Evolutionary conservation across 2,888 invertebrate species (phyloP).

Genomic region (Andrena chrysosceles): DNA sequence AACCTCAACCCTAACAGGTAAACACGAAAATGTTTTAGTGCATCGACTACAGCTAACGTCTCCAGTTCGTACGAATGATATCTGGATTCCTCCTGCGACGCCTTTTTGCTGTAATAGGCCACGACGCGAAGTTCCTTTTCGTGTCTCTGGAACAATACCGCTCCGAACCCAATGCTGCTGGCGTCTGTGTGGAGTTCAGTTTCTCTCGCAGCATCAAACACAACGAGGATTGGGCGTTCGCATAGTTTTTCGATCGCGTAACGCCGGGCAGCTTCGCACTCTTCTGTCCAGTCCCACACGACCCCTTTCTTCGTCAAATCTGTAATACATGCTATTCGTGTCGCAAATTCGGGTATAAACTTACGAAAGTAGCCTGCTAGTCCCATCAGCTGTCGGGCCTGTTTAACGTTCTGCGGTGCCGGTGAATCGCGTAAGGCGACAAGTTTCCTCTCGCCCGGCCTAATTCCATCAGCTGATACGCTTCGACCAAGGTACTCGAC

Average conservation of each 20-base stretch:
- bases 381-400: background rate
- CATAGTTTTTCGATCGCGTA: background rate
- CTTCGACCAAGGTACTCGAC: background rate
- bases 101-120: constrained; percentile 10
- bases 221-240: background rate
- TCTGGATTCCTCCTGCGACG: background rate
- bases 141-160: background rate
- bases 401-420: background rate
- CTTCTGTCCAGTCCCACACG: background rate
- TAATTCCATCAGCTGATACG: background rate
- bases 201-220: background rate
- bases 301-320: background rate
- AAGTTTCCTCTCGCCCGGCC: background rate
- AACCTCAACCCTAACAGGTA: too few species aligned
- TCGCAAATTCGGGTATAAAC: background rate
- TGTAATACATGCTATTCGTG: background rate
- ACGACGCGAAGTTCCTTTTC: background rate
- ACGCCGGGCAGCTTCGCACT: background rate
- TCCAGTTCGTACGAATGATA: constrained; percentile 42
- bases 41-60: constrained; percentile 47
- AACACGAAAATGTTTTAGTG: background rate
- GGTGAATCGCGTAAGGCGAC: background rate
- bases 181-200: constrained; percentile 39
- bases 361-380: background rate
- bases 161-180: constrained; percentile 19